Evolutionary conservation across 2,888 invertebrate species (phyloP), one percentile per base, ranked within the genome.

Genomic region (Drosophila stalkeri): DNA sequence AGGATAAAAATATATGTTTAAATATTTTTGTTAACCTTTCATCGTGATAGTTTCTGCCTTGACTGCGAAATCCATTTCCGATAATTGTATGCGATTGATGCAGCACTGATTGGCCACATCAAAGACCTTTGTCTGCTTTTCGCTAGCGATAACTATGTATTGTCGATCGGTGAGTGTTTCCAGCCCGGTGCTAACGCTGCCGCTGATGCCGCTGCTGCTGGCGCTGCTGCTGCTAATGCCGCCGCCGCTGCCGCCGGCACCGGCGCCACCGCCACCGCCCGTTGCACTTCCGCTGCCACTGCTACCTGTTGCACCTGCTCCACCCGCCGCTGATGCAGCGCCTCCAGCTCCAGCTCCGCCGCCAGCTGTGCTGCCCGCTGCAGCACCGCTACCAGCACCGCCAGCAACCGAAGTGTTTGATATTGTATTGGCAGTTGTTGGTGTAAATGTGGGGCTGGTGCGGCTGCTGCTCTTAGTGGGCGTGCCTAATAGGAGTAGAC

Each of bases 61-160:
- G 80, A 98, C 97, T 75, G 98, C 98, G 93, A 98, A 98, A 93
- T 98, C 97, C 12, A 96, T 95, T 91, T 99, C 98, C 76, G 98
- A 97, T 86, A 99, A 95, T 94, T 98, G 98, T 93, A 97, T 97
- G 89, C 98, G 95, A 94, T 98, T 98, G 86, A 98, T 96, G 94
- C 98, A 98, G 93, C 97, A 97, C 94, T 99, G 99, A 87, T 98
- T 98, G 79, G 99, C 99, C 92, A 99, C 95, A 81, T 98, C 98
- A 79, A 99, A 96, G 77, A 99, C 97, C 89, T 98, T 95, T 75
- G 97, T 98, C 94, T 99, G 98, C 94, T 98, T 98, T 94, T 99
- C 99, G 70, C 98, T 98, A 77, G 97, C 97, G 85, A 99, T 95
- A 62, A 98, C 97, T 80, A 97, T 97, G 94, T 97, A 98, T 95